Evolutionary conservation across 1,140 invertebrate species (phyloP).

Genomic region (Leptoteleia sp.): DNA sequence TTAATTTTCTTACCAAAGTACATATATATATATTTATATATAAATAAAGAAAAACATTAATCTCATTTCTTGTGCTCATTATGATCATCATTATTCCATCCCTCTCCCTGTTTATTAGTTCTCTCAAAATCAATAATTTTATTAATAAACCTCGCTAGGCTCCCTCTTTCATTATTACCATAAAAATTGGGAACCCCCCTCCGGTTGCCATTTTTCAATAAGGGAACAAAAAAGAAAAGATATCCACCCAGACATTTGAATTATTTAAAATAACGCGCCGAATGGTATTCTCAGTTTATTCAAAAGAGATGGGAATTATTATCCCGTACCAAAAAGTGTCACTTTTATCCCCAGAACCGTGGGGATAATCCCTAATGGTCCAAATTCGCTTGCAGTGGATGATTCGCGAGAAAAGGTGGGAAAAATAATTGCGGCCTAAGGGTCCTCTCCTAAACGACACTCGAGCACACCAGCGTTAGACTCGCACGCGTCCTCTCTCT

Average conservation of each 20-base stretch:
- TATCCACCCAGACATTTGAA: too few relatives aligned
- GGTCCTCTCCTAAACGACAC: constrained; percentile 54
- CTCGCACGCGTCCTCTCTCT: constrained; percentile 3
- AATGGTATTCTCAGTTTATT: too few relatives aligned
- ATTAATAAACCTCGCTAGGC: constrained; percentile 35
- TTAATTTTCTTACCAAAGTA: too few relatives aligned
- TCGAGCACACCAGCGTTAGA: constrained; percentile 39
- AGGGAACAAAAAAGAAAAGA: too few relatives aligned
- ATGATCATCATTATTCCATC: constrained; percentile 1
- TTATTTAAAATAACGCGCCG: too few relatives aligned
- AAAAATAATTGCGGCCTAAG: constrained; percentile 63
- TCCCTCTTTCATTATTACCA: constrained; percentile 18
- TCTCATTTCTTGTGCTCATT: too few relatives aligned
- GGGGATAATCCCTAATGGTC: constrained; percentile 16
- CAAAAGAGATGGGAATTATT: too few relatives aligned
- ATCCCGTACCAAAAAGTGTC: too few relatives aligned
- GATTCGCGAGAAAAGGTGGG: constrained; percentile 45
- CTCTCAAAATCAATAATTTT: constrained; percentile 48
- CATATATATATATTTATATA: too few relatives aligned
- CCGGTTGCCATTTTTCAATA: too few relatives aligned
- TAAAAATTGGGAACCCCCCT: constrained; percentile 18
- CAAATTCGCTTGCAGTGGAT: constrained; percentile 34
- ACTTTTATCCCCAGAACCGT: too few relatives aligned
- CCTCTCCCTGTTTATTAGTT: constrained; percentile 11
- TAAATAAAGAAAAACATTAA: too few relatives aligned